These are phyloP conservation scores for Nematostella vectensis DNA, from an alignment of 92 coral and sea anemone species.

Conservation along the genomic window DNA sequence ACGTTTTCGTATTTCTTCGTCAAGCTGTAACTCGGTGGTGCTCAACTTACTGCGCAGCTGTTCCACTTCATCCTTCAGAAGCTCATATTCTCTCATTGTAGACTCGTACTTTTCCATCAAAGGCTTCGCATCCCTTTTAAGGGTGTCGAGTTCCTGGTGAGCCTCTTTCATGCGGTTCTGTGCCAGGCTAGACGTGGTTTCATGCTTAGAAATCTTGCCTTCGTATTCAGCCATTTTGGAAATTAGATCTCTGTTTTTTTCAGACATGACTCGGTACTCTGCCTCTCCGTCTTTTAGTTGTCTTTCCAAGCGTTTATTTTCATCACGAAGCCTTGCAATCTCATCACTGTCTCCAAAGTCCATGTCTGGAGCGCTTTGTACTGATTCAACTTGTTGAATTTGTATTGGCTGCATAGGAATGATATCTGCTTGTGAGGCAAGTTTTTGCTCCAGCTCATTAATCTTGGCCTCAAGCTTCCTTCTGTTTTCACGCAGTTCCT, in stretches of 20 bases:
- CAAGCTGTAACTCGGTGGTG: conserved; percentile 56
- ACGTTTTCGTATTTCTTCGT: conserved; percentile 43
- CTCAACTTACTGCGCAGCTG: conserved; percentile 46
- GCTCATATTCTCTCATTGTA: conserved; percentile 42
- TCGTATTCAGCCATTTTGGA: conserved; percentile 48
- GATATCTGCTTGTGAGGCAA: conserved; percentile 56
- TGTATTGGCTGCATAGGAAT: conserved; percentile 47
- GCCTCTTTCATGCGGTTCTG: conserved; percentile 47
- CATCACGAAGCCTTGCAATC: conserved; percentile 50
- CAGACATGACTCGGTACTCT: conserved; percentile 32
- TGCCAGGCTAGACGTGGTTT: conserved; percentile 30
- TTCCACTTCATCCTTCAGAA: conserved; percentile 43
- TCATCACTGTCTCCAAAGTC: conserved; percentile 62
- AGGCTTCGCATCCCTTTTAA: conserved; percentile 42
- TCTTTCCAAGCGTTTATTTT: conserved; percentile 37
- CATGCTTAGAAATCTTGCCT: conserved; percentile 47
- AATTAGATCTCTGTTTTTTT: conserved; percentile 46
- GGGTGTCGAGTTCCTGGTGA: conserved; percentile 47
- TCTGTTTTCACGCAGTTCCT: conserved; percentile 40
- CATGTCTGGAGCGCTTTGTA: conserved; percentile 58
- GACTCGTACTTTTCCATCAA: conserved; percentile 53
- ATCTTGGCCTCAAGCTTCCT: conserved; percentile 41
- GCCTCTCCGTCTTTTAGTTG: conserved; percentile 35
- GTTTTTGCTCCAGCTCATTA: conserved; percentile 44
- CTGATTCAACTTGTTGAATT: conserved; percentile 55